phyloP scores from a whole-genome alignment of 2,113 vertebrate genomes.

The Zapus hudsonius region DNA sequence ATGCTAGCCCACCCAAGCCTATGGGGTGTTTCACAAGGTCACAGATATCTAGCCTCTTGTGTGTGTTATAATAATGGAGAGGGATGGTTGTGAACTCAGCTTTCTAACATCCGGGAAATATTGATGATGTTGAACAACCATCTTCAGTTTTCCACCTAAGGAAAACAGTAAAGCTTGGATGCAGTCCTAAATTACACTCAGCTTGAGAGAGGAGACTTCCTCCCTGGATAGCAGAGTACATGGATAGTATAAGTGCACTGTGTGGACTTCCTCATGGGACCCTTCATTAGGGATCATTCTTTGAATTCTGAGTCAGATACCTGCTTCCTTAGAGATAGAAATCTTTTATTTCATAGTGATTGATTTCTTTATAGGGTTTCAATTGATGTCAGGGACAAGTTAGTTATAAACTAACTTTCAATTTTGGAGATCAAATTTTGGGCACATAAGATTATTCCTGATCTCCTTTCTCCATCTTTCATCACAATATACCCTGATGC shows the following conservation, averaged over 20 bases:
- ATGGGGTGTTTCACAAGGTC: rapidly evolving
- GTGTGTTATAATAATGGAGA: not conserved
- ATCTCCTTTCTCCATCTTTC: not conserved
- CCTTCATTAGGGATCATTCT: no score
- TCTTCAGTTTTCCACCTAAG: not conserved
- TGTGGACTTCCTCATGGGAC: not conserved
- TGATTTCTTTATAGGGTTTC: not conserved
- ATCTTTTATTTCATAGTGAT: not conserved
- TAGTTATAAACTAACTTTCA: not conserved
- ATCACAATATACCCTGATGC: not conserved
- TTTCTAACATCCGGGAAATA: not conserved
- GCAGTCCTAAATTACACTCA: not conserved
- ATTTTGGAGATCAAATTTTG: not conserved
- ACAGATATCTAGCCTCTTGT: rapidly evolving
- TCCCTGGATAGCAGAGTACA: not conserved
- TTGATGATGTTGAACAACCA: not conserved
- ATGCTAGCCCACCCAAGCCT: not conserved
- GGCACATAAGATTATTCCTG: not conserved
- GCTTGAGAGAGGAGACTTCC: not conserved
- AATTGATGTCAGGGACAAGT: not conserved
- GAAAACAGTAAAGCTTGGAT: not conserved
- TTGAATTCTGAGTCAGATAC: not conserved
- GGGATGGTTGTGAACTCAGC: not conserved
- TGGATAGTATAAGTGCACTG: not conserved
- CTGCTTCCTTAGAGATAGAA: not conserved